Base-by-base conservation (phyloP, 2,888 invertebrate species). In the Nemoura dubitans region DNA sequence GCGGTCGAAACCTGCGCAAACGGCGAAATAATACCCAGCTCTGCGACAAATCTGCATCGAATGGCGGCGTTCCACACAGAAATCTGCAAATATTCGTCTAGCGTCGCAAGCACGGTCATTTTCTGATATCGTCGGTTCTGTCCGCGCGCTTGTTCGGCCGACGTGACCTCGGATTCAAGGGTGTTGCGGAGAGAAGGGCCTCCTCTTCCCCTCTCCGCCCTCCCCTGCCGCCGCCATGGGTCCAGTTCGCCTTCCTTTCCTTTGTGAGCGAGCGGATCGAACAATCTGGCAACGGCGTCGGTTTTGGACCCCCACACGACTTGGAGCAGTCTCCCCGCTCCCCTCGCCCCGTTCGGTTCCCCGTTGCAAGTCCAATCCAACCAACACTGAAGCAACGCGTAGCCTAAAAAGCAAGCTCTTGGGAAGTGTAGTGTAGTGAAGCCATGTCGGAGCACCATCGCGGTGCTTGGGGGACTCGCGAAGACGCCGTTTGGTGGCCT, bases 371-470 rank as follows among this genome's bases (percentile, higher is more conserved):
- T 59, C 59, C 59, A 59, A 59, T 59, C 59, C 77, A 76, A 36
- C 27, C 26, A 78, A 76, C 36, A 78, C 27, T 30, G 77, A 25
- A 43, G 16, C 27, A 78, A 59, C 59, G 43, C 43, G 85, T 43
- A 42, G 28, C 25, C 85, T 25, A 28, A 77, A 80, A 77, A 36
- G 86, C 76, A 86, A 86, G 86, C 87, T 87, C 87, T 87, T 87
- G 83, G 86, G 84, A 84, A 83, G 42, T 59, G 83, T 76, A 87
- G 86, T 87, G 87, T 82, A 87, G 87, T 86, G 85, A 86, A 87
- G 87, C 87, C 89, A 94, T 94, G 94, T 94, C 94, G 92, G 94
- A 94, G 92, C 94, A 94, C 92, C 94, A 94, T 91, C 92, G 93
- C 90, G 93, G 94, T 91, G 93, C 93, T 92, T 94, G 94, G 94